A percentile compares a stretch with the other conserved stretches of the same genome.
phyloP scores from a whole-genome alignment of 2,113 vertebrate genomes.

The Microcebus murinus region DNA sequence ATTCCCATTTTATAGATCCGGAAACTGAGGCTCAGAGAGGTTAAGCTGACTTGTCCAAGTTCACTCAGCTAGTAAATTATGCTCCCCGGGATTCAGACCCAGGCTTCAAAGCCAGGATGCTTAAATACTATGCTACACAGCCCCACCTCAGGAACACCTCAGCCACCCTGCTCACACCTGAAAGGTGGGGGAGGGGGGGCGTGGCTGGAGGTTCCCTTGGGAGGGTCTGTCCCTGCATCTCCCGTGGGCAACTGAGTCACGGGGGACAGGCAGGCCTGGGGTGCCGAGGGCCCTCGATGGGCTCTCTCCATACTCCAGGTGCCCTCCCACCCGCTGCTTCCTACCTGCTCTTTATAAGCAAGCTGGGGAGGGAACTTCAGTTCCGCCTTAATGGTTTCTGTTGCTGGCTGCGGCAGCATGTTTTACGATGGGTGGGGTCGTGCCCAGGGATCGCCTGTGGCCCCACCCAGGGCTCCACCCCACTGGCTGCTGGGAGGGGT shows the following conservation, averaged over 20 bases:
- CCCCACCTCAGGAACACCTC: not conserved
- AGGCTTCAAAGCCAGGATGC: slow-evolving; percentile 52
- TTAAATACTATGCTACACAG: not conserved
- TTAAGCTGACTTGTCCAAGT: slow-evolving; percentile 40
- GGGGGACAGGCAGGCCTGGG: not conserved
- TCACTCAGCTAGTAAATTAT: slow-evolving; percentile 60
- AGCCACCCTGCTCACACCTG: not conserved
- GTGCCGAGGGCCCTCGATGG: slow-evolving; percentile 52
- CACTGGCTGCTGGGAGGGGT: slow-evolving; percentile 87
- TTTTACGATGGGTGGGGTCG: slow-evolving; percentile 88
- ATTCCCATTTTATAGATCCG: slow-evolving; percentile 50
- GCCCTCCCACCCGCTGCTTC: slow-evolving; percentile 70
- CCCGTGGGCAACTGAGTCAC: slow-evolving; percentile 80
- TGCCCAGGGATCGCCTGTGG: slow-evolving; percentile 85
- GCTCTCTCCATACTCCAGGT: slow-evolving; percentile 37
- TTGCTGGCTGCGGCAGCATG: slow-evolving; percentile 88
- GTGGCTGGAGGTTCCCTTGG: not conserved
- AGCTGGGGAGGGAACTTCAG: slow-evolving; percentile 84
- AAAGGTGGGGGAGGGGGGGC: not conserved
- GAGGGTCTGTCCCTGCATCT: slow-evolving; percentile 65
- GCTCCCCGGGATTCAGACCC: slow-evolving; percentile 33
- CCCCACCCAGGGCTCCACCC: slow-evolving; percentile 87
- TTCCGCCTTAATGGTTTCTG: slow-evolving; percentile 91
- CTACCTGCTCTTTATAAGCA: slow-evolving; percentile 82
- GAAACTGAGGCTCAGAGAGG: slow-evolving; percentile 50